Base-by-base conservation (phyloP, 2,113 vertebrate genomes). In the Pelobates fuscus region DNA sequence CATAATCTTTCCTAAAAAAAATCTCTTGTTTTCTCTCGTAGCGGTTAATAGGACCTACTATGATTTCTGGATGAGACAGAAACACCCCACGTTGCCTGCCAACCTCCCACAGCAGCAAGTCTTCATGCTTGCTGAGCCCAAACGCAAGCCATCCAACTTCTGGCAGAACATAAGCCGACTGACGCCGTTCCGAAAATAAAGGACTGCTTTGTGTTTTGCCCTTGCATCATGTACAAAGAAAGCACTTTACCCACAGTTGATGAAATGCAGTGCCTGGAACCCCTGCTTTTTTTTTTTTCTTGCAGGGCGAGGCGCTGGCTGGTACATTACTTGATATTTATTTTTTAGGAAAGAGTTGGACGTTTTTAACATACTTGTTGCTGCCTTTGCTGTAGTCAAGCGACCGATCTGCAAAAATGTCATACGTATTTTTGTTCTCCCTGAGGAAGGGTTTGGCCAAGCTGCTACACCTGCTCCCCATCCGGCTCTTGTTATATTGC, bases 111-210 rank as follows among this genome's bases (percentile, higher is more conserved):
- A 94, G 88, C 94, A 95, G 84, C 95, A 98, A 77, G 93, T 95
- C 80, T 93, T 95, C 86, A 93, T 96, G 92, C 81, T 97, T 87
- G 93, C 94, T 2, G 95, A 98, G 83, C 95, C 95, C 81, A 97
- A 96, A 81, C 92, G 94, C 86, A 98, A 97, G 87, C 92, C 94
- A 55, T 95, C 94, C 67, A 95, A 95, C 84, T 99, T 99, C 90
- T 98, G 96, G 96, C 95, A 98, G 86, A 97, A 94, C 88, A 96
- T 98, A 64, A 96, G 95, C 83, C 88, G 94, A 81, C 90, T 98
- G 88, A 94, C 95, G 0, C 95, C 96, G 2, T 98, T 99, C 89
- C 94, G 93, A 77, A 99, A 97, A 84, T 71, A 84, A 80, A 73
- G 83, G 76, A 67, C 78, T 72, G 82, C 81, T 63, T 71, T 26